A percentile compares a stretch with the other conserved stretches of the same genome.
phyloP scores from a whole-genome alignment of 2,797 vertebrate genomes.

The Melanotaenia pygmaea region DNA sequence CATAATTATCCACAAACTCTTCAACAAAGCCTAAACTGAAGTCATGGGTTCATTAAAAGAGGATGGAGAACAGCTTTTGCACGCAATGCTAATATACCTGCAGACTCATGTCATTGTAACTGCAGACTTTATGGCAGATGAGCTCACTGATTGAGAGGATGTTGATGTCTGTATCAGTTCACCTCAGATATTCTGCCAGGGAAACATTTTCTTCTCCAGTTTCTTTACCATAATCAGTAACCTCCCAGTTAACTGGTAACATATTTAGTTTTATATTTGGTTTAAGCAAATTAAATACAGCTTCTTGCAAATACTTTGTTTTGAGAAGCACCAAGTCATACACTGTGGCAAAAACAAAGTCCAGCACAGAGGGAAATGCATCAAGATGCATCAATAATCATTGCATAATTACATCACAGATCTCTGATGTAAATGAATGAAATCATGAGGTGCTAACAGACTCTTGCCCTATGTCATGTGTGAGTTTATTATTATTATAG shows the following conservation, averaged over 20 bases:
- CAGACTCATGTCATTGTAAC: not conserved
- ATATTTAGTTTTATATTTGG: not conserved
- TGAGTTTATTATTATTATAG: not conserved
- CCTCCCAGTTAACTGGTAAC: not conserved
- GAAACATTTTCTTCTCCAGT: not conserved
- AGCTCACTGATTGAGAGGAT: not conserved
- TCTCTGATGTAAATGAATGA: not conserved
- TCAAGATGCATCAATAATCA: not conserved
- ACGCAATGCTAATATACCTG: not conserved
- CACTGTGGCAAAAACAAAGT: not conserved
- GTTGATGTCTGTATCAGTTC: not conserved
- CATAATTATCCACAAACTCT: not conserved
- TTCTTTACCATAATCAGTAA: not conserved
- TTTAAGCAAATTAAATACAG: not conserved
- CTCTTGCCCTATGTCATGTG: not conserved
- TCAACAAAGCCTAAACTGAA: not conserved
- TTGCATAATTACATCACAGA: not conserved
- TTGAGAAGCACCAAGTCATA: not conserved
- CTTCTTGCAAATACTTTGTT: not conserved
- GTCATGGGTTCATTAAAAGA: not conserved
- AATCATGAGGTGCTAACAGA: not conserved
- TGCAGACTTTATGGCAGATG: not conserved
- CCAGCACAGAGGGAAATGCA: not conserved
- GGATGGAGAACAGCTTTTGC: not conserved
- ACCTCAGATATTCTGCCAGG: no score